Conservation (phyloP, 2,113 vertebrate species). For the Anolis sagrei region DNA sequence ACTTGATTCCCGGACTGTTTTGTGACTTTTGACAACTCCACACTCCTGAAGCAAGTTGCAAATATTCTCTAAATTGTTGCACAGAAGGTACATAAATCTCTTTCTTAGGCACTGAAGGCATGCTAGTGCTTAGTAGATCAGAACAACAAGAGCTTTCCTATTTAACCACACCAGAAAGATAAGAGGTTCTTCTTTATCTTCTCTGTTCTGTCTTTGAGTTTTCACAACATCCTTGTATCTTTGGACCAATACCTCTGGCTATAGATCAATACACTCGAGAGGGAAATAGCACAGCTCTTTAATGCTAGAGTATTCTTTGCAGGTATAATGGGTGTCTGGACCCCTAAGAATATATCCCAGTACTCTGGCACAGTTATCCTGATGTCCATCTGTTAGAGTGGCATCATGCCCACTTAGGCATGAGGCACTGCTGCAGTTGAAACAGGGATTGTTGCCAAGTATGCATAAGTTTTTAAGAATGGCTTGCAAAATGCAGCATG, state of each 20-base stretch:
- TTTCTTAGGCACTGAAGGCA: not conserved
- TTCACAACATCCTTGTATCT: not conserved
- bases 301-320: constrained; percentile 25
- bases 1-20: too few species aligned
- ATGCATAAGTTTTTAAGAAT: constrained; percentile 55
- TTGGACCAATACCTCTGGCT: not conserved
- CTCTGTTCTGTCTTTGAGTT: not conserved
- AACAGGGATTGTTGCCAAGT: constrained; percentile 63
- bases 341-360: constrained; percentile 48
- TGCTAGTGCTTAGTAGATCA: too few species aligned
- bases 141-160: not conserved
- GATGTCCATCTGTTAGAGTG: constrained; percentile 75
- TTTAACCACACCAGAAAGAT: not conserved
- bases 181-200: not conserved
- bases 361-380: constrained; percentile 41
- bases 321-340: constrained; percentile 40
- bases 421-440: constrained; percentile 73
- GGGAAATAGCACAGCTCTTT: constrained; percentile 1
- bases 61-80: not conserved
- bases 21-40: not conserved
- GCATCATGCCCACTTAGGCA: constrained; percentile 66
- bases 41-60: not conserved
- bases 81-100: not conserved
- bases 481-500: constrained; percentile 54
- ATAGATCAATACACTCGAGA: not conserved